Conservation (phyloP, 2,888 invertebrate genomes). For the Plemyria rubiginata region DNA sequence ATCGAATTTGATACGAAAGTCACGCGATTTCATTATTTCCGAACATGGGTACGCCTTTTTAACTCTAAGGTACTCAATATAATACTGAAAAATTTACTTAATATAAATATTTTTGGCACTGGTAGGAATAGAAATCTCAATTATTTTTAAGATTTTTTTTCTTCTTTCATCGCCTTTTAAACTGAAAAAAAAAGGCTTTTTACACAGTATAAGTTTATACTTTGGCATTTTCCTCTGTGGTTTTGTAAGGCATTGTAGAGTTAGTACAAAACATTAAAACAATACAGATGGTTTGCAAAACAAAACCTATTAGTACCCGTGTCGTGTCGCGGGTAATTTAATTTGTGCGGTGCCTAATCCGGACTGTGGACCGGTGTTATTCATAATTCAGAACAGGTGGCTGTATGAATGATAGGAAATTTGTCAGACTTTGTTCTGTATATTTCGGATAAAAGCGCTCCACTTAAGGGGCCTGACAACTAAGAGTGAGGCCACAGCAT, state of each 20-base stretch:
- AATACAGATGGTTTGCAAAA: slow-evolving; percentile 8
- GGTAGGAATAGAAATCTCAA: no score
- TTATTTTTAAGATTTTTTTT: no score
- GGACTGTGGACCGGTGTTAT: slow-evolving; percentile 41
- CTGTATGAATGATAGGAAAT: slow-evolving; percentile 37
- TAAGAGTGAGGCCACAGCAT: no score
- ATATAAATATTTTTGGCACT: no score
- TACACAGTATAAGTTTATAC: neutral
- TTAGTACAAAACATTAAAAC: slow-evolving; percentile 4
- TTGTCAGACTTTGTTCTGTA: slow-evolving; percentile 27
- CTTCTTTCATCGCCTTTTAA: no score
- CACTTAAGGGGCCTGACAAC: no score
- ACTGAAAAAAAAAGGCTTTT: no score
- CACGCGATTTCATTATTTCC: slow-evolving; percentile 43
- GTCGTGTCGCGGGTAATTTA: slow-evolving; percentile 25
- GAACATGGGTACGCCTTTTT: slow-evolving; percentile 17
- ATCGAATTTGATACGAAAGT: slow-evolving; percentile 42
- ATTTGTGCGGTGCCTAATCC: slow-evolving; percentile 37
- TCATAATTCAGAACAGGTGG: slow-evolving; percentile 62
- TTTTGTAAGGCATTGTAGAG: neutral
- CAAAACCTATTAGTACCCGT: slow-evolving; percentile 22
- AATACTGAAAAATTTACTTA: neutral
- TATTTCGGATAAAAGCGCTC: slow-evolving; percentile 1
- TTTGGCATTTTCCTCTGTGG: neutral
- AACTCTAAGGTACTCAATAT: neutral